Conservation (phyloP, 2,888 invertebrate species). For the Lepidocyrtoides sp. region DNA sequence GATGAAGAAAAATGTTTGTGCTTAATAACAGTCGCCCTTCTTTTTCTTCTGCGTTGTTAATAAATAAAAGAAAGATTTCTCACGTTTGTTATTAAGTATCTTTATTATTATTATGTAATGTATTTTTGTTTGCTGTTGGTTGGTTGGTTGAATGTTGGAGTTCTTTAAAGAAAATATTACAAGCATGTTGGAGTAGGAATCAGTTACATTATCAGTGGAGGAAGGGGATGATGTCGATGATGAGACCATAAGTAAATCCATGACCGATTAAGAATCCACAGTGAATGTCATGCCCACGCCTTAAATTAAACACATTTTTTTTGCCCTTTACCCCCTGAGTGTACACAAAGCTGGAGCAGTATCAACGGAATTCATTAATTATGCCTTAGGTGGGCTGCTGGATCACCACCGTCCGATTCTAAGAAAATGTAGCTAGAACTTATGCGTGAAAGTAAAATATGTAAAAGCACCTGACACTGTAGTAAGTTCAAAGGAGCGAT, state of each 20-base stretch:
- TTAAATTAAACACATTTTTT: constrained; percentile 85
- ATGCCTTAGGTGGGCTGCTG: constrained; percentile 85
- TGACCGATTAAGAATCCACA: constrained; percentile 85
- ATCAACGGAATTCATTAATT: constrained; percentile 85
- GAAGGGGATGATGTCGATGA: constrained; percentile 19
- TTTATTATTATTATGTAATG: background rate
- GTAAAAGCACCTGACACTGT: background rate
- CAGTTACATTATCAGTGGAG: constrained; percentile 26
- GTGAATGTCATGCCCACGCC: constrained; percentile 85
- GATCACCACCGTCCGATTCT: constrained; percentile 18
- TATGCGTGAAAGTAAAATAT: background rate
- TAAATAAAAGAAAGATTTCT: constrained; percentile 36
- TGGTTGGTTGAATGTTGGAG: background rate
- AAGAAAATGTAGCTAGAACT: background rate
- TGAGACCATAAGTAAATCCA: constrained; percentile 79
- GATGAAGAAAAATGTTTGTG: constrained; percentile 55
- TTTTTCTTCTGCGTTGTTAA: background rate
- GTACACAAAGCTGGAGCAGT: constrained; percentile 73
- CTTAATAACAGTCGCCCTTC: constrained; percentile 50
- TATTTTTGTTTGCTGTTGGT: constrained; percentile 5
- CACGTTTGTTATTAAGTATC: constrained; percentile 32
- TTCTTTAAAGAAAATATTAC: too few species aligned
- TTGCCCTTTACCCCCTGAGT: constrained; percentile 84
- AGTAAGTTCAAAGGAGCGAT: background rate
- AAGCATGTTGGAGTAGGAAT: constrained; percentile 9